Evolutionary conservation across 2,888 invertebrate genomes (phyloP), one percentile per base, ranked within the genome.

Genomic region (Troides aeacus): DNA sequence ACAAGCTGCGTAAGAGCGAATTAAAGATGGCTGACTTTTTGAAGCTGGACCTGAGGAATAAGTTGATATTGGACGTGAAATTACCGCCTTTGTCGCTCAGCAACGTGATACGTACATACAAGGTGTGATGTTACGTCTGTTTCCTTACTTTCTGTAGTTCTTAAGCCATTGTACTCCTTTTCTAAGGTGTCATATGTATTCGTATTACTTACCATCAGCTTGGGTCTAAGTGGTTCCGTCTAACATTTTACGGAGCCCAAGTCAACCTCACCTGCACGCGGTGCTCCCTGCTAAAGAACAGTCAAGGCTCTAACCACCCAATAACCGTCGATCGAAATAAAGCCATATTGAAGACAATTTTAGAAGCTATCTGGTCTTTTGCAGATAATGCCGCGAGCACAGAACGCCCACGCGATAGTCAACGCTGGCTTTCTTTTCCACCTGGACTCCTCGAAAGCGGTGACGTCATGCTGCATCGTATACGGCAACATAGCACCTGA

Each of bases 371-470:
- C 30, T 30, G 30, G 30, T 30, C 57, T 7, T 76, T 85, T 90
- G 71, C 80, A 96, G 96, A 95, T 96, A 74, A 96, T 95, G 94
- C 94, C 95, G 0, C 88, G 96, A 73, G 94, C 95, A 0, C 96
- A 96, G 88, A 96, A 96, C 79, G 94, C 96, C 0, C 96, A 96
- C 76, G 96, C 96, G 0, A 94, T 95, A 72, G 94, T 97, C 0
- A 96, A 96, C 80, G 96, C 96, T 0, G 97, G 95, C 2, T 96
- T 97, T 79, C 84, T 94, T 4, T 93, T 96, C 73, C 93, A 94
- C 83, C 74, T 96, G 60, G 80, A 87, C 67, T 69, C 87, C 56
- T 76, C 93, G 61, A 84, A 84, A 58, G 80, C 74, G 61, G 83
- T 94, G 2, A 79, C 86, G 58, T 81, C 83, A 0, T 94, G 95